phyloP scores from a whole-genome alignment of 1,140 invertebrate species.

The Centruroides sculpturatus region DNA sequence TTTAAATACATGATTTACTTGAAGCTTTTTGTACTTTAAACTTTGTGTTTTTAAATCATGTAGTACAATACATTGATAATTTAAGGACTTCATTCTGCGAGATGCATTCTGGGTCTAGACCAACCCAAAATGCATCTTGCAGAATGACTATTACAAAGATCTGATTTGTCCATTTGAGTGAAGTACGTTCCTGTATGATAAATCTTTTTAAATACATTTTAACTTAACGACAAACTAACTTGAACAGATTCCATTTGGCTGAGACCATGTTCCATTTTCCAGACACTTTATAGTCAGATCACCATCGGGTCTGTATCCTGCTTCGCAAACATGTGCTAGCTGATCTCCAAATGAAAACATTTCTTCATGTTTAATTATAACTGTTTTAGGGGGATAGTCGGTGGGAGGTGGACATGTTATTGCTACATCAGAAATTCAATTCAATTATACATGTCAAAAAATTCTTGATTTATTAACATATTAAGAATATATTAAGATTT shows the following conservation, averaged over 20 bases:
- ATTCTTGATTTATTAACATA: not conserved
- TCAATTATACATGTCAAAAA: too few relatives aligned
- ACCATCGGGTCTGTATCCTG: conserved; percentile 32
- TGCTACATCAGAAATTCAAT: not conserved
- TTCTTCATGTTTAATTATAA: conserved; percentile 5
- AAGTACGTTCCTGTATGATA: too few relatives aligned
- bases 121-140: too few relatives aligned
- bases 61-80: too few relatives aligned
- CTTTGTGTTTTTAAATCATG: too few relatives aligned
- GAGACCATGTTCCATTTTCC: conserved; percentile 37
- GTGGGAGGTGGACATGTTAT: conserved; percentile 12
- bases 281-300: conserved; percentile 35
- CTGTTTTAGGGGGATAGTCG: conserved; percentile 1
- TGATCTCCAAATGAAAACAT: conserved; percentile 20
- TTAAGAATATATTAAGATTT: not conserved
- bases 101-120: too few relatives aligned
- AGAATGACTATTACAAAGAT: too few relatives aligned
- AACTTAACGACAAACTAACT: conserved; percentile 25
- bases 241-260: conserved; percentile 36
- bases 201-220: too few relatives aligned
- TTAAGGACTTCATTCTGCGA: too few relatives aligned
- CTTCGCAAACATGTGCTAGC: conserved; percentile 22
- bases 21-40: too few relatives aligned
- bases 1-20: too few relatives aligned
- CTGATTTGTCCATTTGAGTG: too few relatives aligned